phyloP scores from a whole-genome alignment of 1,140 invertebrate species.

The Goniozus legneri region DNA sequence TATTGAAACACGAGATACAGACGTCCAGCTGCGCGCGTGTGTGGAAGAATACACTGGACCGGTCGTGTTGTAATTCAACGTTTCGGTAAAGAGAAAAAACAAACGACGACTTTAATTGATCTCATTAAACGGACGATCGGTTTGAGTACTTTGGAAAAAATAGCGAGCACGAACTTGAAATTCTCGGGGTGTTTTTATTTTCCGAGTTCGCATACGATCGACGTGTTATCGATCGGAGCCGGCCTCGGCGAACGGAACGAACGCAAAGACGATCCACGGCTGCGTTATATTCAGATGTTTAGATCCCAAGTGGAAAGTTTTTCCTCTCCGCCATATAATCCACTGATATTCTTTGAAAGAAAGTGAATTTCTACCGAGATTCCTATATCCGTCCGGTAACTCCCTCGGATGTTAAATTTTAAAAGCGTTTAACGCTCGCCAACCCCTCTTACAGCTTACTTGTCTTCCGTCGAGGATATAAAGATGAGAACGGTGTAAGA shows the following conservation, averaged over 20 bases:
- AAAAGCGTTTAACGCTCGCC: conserved; percentile 27
- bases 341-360: not conserved
- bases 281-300: too few relatives aligned
- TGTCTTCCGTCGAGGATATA: conserved; percentile 19
- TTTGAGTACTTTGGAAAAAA: too few relatives aligned
- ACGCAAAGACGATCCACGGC: too few relatives aligned
- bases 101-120: too few relatives aligned
- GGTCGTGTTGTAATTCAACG: conserved; percentile 27
- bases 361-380: conserved; percentile 21
- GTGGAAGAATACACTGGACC: conserved; percentile 19
- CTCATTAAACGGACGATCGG: too few relatives aligned
- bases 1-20: conserved; percentile 44
- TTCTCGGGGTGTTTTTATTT: too few relatives aligned
- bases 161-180: too few relatives aligned
- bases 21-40: conserved; percentile 36
- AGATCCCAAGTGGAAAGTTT: too few relatives aligned
- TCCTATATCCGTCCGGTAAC: conserved; percentile 16
- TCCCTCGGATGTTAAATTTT: conserved; percentile 28
- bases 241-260: too few relatives aligned
- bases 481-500: conserved; percentile 2
- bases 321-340: too few relatives aligned
- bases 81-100: conserved; percentile 24
- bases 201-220: too few relatives aligned
- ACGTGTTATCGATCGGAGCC: too few relatives aligned
- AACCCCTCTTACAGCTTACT: conserved; percentile 23